Base-by-base conservation (phyloP, 2,888 invertebrate species). In the Hoplodrina ambigua region DNA sequence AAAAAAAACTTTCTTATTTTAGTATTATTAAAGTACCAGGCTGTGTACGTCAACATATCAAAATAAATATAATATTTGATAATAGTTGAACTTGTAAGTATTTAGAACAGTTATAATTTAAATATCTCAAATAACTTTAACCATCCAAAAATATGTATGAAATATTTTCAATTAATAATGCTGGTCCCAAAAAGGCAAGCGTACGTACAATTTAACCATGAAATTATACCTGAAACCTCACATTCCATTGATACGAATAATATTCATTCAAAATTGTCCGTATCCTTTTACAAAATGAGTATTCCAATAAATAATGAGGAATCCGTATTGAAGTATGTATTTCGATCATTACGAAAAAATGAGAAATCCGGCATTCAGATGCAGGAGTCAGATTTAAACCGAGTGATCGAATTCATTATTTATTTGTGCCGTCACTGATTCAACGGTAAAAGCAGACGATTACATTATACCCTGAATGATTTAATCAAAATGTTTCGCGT, bases 311-410 rank as follows among this genome's bases (percentile, higher is more conserved):
- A 73, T 73, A 67, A 67, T 61, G 53, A 76, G 54, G 17, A 44
- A 67, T 54, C 15, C 33, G 25, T n/a, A 50, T 49, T 60, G 60
- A 20, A 78, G 64, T 59, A 71, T 25, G 49, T 50, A 30, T 68
- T 75, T 13, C 53, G 25, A 54, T 73, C 62, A 52, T 69, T 78
- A 74, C 20, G 55, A 52, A 69, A 63, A 74, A 55, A 68, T 73
- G 41, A 62, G 50, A 30, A 73, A 53, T 37, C n/a, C 49, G 20
- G 6, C 25, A 66, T 75, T 75, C 78, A 41, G 49, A 37, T 53
- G 63, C 69, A 57, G 20, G 17, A 79, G 37, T 69, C 60, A 15
- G 30, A 61, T 69, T 69, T 74, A 64, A 73, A 46, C 17, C 37
- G 50, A 69, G 13, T 41, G 41, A 41, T 49, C 19, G 44, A 41